Evolutionary conservation across 2,888 invertebrate genomes (phyloP).

Genomic region (Crossocerus cetratus): DNA sequence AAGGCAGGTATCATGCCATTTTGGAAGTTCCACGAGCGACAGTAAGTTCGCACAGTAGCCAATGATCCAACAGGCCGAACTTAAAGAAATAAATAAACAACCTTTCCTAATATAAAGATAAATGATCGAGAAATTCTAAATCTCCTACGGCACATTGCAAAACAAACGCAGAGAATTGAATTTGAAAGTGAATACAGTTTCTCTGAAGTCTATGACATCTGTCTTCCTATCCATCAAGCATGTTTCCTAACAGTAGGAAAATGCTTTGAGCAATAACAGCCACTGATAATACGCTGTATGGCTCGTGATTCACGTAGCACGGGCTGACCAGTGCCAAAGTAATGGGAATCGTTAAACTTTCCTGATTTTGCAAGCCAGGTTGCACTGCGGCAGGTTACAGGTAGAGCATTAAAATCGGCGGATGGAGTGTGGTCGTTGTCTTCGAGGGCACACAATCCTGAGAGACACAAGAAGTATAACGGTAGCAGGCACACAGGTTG

Average conservation of each 20-base stretch:
- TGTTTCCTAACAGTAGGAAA: not conserved
- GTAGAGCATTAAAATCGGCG: constrained; percentile 57
- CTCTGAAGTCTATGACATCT: too few species aligned
- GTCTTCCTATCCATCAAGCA: too few species aligned
- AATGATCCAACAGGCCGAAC: too few species aligned
- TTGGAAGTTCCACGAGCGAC: too few species aligned
- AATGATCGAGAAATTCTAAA: too few species aligned
- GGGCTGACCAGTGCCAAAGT: constrained; percentile 64
- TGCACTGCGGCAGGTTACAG: constrained; percentile 14
- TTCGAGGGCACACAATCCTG: constrained; percentile 12
- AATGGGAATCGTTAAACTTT: constrained; percentile 71
- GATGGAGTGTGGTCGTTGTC: constrained; percentile 44
- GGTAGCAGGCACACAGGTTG: constrained; percentile 32
- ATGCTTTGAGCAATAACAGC: not conserved
- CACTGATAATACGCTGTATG: not conserved
- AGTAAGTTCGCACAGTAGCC: too few species aligned
- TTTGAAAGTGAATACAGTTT: too few species aligned
- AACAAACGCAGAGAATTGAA: too few species aligned
- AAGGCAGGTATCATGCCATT: too few species aligned
- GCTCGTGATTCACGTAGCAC: constrained; percentile 44
- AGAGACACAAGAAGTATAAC: constrained; percentile 35
- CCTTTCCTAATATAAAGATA: too few species aligned
- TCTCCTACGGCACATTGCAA: too few species aligned
- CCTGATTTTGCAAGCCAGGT: constrained; percentile 64
- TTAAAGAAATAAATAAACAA: too few species aligned